Base-by-base conservation (phyloP, 1,140 invertebrate genomes). In the Eubasilissa regina region DNA sequence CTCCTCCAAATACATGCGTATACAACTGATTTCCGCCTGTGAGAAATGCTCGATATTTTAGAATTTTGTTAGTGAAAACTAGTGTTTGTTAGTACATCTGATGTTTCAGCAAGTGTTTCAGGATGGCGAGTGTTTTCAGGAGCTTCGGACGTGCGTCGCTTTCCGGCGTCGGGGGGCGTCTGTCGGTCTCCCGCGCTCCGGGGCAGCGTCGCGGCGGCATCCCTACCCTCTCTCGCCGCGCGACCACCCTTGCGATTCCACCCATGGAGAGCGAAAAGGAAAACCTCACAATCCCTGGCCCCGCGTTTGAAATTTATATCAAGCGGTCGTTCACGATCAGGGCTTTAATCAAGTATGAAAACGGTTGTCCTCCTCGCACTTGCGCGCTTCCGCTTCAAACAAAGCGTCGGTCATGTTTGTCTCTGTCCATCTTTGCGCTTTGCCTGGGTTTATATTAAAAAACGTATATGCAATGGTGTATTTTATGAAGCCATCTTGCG, bases 161-260 rank as follows among this genome's bases (percentile, higher is more conserved):
- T 80, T 17, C 56, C 62, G 74, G 76, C 79, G 79, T 81, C 81
- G 73, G 75, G 48, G 78, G 82, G 82, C 82, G 82, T 83, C 82
- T 83, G 82, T 72, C 51, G 77, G 80, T 83, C 82, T 81, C 80
- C 55, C 62, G 77, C 72, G 77, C 66, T 80, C 80, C 82, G 80
- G 77, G 77, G 66, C 55, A 80, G 77, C 80, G 80, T 80, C 75
- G 78, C 82, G 77, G 60, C 79, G 75, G 21, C 44, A 62, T 73
- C 68, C 77, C 68, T 51, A 56, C 51, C 79, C 47, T 35, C 78
- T 45, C 60, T 21, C 77, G 25, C 45, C 62, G 17, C 17, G 44
- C 47, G 53, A 44, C 76, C 79, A 75, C 75, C 51, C 70, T 74
- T 74, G 21, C 35, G 35, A 21, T 7, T 19, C 77, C 73, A 56